These are phyloP conservation scores for Rhodinocichla rosea DNA, from an alignment of 2,113 vertebrate species.

Conservation along the genomic window DNA sequence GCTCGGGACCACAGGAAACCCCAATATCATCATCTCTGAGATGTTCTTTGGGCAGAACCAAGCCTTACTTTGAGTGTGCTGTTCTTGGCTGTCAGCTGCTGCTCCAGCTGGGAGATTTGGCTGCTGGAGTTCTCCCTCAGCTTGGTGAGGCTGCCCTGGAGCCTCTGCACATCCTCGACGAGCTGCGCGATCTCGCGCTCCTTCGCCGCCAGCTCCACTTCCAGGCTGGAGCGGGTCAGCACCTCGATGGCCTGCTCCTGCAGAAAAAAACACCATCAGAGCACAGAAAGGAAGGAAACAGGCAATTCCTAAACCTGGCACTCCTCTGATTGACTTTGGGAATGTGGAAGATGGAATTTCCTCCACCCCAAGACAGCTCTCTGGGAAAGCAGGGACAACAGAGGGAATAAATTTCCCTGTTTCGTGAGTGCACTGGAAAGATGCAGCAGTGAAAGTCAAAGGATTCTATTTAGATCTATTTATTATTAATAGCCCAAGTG, in stretches of 20 bases:
- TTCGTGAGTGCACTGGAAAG: background rate
- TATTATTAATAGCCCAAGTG: slow-evolving; percentile 58
- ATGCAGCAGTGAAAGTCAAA: slow-evolving; percentile 4
- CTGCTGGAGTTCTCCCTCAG: slow-evolving; percentile 91
- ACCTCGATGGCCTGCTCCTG: slow-evolving; percentile 87
- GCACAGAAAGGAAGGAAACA: background rate
- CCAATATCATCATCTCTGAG: accelerated
- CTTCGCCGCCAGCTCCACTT: slow-evolving; percentile 93
- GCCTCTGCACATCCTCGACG: slow-evolving; percentile 94
- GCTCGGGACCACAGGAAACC: background rate
- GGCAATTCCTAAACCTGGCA: background rate
- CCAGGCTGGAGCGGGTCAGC: slow-evolving; percentile 85
- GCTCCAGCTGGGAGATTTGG: slow-evolving; percentile 92
- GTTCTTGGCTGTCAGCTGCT: slow-evolving; percentile 92
- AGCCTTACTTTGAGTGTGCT: slow-evolving; percentile 86
- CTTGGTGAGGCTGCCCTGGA: slow-evolving; percentile 96
- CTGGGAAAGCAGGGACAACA: background rate
- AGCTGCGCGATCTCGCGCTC: slow-evolving; percentile 95
- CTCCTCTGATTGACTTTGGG: accelerated
- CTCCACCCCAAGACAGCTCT: background rate
- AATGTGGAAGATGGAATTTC: background rate
- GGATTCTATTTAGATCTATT: slow-evolving; percentile 41
- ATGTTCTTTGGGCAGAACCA: background rate
- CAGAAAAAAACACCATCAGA: background rate
- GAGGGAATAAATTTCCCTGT: background rate